These are phyloP conservation scores for Botia kubotai DNA, from an alignment of 2,797 vertebrate genomes.

Conservation along the genomic window DNA sequence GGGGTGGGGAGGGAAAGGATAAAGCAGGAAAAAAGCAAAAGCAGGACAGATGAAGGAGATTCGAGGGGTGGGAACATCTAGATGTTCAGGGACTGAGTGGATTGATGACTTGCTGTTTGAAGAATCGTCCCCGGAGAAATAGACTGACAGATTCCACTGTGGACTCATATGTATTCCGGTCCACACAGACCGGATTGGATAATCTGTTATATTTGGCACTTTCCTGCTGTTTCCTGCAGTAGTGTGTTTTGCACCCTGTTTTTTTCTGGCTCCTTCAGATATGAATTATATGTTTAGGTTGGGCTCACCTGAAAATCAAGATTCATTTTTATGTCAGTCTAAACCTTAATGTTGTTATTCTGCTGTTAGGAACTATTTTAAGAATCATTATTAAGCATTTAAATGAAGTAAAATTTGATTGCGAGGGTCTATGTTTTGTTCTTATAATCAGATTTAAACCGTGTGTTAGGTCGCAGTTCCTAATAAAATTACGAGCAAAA, in stretches of 20 bases:
- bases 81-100: conserved; percentile 26
- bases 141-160: conserved; percentile 41
- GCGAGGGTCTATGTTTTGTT: no score
- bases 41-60: conserved; percentile 50
- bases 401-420: no score
- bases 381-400: no score
- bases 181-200: conserved; percentile 10
- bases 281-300: neutral
- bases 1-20: neutral
- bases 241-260: neutral
- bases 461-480: neutral
- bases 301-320: neutral
- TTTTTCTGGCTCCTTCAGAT: neutral
- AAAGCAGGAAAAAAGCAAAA: neutral
- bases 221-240: neutral
- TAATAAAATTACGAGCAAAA: neutral
- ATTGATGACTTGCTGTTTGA: conserved; percentile 46
- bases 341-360: no score
- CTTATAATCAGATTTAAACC: neutral
- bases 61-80: conserved; percentile 25
- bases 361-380: no score
- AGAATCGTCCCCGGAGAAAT: conserved; percentile 41
- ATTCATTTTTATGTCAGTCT: neutral
- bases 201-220: conserved; percentile 28
- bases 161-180: conserved; percentile 5